Percentiles rank a stretch among this genome's conserved stretches.
These are phyloP conservation scores for Ia io DNA, from an alignment of 2,113 vertebrate genomes.

Conservation along the genomic window DNA sequence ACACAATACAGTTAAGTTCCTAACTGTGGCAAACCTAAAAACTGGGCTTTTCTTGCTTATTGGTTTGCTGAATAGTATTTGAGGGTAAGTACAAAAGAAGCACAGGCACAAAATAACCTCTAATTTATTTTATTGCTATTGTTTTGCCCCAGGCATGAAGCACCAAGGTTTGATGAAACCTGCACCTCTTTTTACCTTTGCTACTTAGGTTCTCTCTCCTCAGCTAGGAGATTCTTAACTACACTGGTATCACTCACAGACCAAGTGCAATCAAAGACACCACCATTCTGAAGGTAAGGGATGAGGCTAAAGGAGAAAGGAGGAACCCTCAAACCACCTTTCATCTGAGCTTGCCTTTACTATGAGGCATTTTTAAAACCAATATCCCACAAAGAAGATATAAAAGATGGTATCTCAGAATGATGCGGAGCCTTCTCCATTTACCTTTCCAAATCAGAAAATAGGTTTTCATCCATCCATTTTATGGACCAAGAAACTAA, in stretches of 20 bases:
- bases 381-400: not conserved
- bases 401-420: not conserved
- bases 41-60: not conserved
- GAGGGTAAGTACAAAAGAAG: not conserved
- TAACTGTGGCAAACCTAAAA: conserved; percentile 1
- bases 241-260: not conserved
- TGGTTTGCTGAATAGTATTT: not conserved
- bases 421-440: not conserved
- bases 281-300: not conserved
- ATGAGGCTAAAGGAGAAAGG: not conserved
- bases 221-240: not conserved
- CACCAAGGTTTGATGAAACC: not conserved
- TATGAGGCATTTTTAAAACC: not conserved
- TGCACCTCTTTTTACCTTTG: not conserved
- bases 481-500: not conserved
- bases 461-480: not conserved
- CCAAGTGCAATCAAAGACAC: not conserved
- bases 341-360: not conserved
- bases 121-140: not conserved
- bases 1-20: not conserved
- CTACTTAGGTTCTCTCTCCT: not conserved
- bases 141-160: not conserved
- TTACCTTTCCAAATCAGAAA: not conserved
- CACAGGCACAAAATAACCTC: not conserved
- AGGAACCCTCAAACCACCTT: not conserved